Conservation (phyloP, 2,888 invertebrate genomes). For the Drosophila ezoana region DNA sequence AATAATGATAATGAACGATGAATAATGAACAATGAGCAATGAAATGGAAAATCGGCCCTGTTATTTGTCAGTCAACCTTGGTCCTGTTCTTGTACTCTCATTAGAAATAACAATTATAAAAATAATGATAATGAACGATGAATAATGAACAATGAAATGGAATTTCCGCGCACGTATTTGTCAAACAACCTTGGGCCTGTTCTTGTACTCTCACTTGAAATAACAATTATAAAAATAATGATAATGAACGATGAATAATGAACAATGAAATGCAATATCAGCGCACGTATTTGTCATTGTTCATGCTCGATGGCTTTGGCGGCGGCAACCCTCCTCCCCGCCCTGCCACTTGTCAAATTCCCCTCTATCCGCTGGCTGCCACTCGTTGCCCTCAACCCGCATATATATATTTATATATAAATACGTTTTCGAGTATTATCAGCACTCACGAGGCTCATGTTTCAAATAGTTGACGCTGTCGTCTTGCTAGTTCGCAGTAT, state of each 20-base stretch:
- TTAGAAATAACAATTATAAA: slow-evolving; percentile 7
- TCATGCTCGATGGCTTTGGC: slow-evolving; percentile 24
- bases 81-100: not conserved
- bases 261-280: slow-evolving; percentile 49
- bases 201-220: slow-evolving; percentile 4
- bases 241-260: slow-evolving; percentile 15
- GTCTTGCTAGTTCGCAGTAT: slow-evolving; percentile 18
- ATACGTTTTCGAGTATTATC: slow-evolving; percentile 48
- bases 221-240: slow-evolving; percentile 2
- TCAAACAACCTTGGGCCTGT: slow-evolving; percentile 4
- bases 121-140: not conserved
- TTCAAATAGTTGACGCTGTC: slow-evolving; percentile 60
- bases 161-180: slow-evolving; percentile 55
- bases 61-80: slow-evolving; percentile 1
- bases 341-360: slow-evolving; percentile 17
- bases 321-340: slow-evolving; percentile 1
- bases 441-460: slow-evolving; percentile 77
- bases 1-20: not conserved
- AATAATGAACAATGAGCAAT: slow-evolving; percentile 10
- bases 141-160: slow-evolving; percentile 29
- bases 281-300: slow-evolving; percentile 59
- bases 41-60: not conserved
- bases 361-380: not conserved
- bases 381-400: slow-evolving; percentile 22
- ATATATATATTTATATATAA: slow-evolving; percentile 9